phyloP scores from a whole-genome alignment of 2,797 vertebrate species.

The Macroramphosus scolopax region DNA sequence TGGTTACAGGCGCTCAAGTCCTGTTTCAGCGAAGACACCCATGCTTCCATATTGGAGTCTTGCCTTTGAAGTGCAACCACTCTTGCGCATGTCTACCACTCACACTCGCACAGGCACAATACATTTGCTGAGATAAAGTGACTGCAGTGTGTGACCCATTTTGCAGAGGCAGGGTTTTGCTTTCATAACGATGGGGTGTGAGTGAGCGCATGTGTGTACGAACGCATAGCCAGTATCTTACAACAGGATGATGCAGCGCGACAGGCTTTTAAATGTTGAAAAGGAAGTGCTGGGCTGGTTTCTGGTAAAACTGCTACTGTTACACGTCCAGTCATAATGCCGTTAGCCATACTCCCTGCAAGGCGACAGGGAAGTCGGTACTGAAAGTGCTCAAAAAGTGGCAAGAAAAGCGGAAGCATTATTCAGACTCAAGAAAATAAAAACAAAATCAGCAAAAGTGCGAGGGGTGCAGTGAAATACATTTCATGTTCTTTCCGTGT shows the following conservation, averaged over 20 bases:
- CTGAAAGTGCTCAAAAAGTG: conserved; percentile 30
- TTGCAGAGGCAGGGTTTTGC: conserved; percentile 71
- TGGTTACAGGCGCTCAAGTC: conserved; percentile 33
- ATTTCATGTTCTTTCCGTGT: conserved; percentile 61
- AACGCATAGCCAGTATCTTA: conserved; percentile 54
- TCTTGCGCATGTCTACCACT: conserved; percentile 59
- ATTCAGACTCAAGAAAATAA: conserved; percentile 12
- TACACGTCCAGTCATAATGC: conserved; percentile 59
- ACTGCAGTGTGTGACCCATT: conserved; percentile 76
- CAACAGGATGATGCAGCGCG: conserved; percentile 50
- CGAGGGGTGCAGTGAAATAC: conserved; percentile 37
- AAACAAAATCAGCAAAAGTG: conserved; percentile 19
- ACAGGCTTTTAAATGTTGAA: conserved; percentile 66
- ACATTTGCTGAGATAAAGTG: conserved; percentile 68
- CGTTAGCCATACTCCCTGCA: conserved; percentile 39
- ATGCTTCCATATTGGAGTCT: conserved; percentile 46
- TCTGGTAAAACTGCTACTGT: conserved; percentile 66
- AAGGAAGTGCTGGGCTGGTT: conserved; percentile 71
- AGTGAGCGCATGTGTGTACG: conserved; percentile 39
- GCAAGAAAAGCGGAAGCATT: conserved; percentile 43
- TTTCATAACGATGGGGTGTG: conserved; percentile 66
- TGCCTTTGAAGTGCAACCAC: conserved; percentile 71
- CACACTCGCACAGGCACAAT: conserved; percentile 57
- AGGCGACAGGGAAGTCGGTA: conserved; percentile 19
- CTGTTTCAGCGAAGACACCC: conserved; percentile 49